phyloP scores from a whole-genome alignment of 2,888 invertebrate genomes.

The Callimorpha dominula region DNA sequence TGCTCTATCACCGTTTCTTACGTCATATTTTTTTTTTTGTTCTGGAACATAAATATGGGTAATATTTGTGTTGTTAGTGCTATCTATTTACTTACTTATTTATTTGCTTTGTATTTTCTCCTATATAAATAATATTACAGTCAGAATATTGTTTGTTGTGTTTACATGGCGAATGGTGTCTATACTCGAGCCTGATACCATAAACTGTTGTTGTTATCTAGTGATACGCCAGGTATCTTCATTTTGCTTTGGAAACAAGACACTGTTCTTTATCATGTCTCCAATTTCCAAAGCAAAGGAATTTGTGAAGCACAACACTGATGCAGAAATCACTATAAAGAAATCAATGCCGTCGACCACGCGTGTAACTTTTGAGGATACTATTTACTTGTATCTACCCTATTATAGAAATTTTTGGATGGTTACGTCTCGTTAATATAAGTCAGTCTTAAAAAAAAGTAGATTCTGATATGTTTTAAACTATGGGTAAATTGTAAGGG shows the following conservation, averaged over 20 bases:
- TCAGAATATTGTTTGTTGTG: neutral
- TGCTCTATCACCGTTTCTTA: too few relatives aligned
- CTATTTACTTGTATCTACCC: neutral
- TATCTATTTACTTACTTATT: too few relatives aligned
- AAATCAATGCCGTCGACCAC: neutral
- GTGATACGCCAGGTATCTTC: neutral
- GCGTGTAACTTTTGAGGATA: neutral
- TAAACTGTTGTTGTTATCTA: neutral
- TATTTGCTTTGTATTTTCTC: too few relatives aligned
- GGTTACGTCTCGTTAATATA: too few relatives aligned
- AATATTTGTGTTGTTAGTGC: too few relatives aligned
- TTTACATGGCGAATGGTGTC: neutral
- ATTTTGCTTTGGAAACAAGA: neutral
- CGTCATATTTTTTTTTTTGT: too few relatives aligned
- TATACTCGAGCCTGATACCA: neutral
- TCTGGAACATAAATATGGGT: too few relatives aligned
- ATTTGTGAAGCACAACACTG: neutral
- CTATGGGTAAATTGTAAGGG: too few relatives aligned
- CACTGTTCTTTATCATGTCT: neutral
- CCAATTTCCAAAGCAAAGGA: slow-evolving; percentile 4
- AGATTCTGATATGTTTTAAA: too few relatives aligned
- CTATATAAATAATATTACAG: neutral
- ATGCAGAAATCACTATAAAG: neutral
- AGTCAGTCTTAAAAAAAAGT: too few relatives aligned
- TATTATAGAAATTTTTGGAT: too few relatives aligned